A percentile compares a stretch with the other conserved stretches of the same genome.
phyloP scores from a whole-genome alignment of 2,888 invertebrate species.

The Balanococcus diminutus region DNA sequence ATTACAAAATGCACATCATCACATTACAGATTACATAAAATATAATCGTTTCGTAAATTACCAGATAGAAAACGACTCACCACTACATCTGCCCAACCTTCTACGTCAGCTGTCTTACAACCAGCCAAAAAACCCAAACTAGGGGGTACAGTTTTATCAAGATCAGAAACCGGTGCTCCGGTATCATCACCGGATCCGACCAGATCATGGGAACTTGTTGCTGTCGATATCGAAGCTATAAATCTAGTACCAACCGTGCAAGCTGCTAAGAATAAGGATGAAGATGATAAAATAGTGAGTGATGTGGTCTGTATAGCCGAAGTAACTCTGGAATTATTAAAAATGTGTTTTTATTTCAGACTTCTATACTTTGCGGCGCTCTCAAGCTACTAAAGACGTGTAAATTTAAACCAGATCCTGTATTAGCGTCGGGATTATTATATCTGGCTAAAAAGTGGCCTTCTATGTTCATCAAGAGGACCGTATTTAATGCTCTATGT shows the following conservation, averaged over 20 bases:
- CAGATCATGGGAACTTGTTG: constrained; percentile 74
- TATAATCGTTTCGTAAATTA: too few relatives aligned
- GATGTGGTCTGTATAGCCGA: not conserved
- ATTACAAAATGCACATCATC: too few relatives aligned
- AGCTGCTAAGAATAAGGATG: constrained; percentile 77
- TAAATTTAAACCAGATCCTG: constrained; percentile 81
- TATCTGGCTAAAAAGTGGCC: constrained; percentile 82
- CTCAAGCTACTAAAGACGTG: constrained; percentile 78
- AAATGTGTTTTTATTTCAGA: constrained; percentile 63
- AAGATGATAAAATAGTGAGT: constrained; percentile 75
- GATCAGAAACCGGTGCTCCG: constrained; percentile 56
- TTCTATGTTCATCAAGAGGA: constrained; percentile 75
- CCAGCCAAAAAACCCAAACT: constrained; percentile 58
- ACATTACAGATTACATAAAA: too few relatives aligned
- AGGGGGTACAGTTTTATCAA: constrained; percentile 47
- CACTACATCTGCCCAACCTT: not conserved
- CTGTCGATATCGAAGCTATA: constrained; percentile 79
- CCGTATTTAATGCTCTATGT: constrained; percentile 78
- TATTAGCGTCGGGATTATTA: constrained; percentile 76
- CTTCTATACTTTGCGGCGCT: constrained; percentile 82
- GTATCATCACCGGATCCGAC: constrained; percentile 56
- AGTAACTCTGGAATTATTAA: too few relatives aligned
- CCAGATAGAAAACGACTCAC: constrained; percentile 36
- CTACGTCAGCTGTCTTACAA: not conserved
- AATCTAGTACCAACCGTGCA: constrained; percentile 78